These are phyloP conservation scores for Brachionus calyciflorus DNA, from an alignment of 1,140 invertebrate species.

Conservation along the genomic window DNA sequence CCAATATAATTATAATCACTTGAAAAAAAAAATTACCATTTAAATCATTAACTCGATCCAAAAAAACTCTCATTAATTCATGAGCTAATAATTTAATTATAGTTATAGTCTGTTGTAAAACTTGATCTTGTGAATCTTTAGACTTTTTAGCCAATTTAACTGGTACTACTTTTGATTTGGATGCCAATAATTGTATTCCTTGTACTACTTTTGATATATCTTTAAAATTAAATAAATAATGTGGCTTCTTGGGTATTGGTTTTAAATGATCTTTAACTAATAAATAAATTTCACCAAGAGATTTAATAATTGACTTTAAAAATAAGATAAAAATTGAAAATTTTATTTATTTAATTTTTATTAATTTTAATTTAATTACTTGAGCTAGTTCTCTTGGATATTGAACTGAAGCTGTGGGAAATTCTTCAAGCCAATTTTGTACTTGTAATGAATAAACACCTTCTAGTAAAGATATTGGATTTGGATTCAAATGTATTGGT, in stretches of 20 bases:
- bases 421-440: constrained; percentile 59
- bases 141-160: constrained; percentile 32
- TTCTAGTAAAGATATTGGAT: constrained; percentile 51
- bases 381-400: constrained; percentile 57
- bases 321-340: background rate
- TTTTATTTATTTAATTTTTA: constrained; percentile 27
- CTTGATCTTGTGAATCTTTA: constrained; percentile 42
- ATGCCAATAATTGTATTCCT: constrained; percentile 58
- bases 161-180: constrained; percentile 52
- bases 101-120: constrained; percentile 49
- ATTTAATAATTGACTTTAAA: constrained; percentile 54
- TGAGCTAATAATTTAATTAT: constrained; percentile 59
- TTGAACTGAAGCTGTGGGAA: constrained; percentile 57
- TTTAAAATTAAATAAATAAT: constrained; percentile 58
- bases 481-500: constrained; percentile 53
- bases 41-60: constrained; percentile 54
- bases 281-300: constrained; percentile 54
- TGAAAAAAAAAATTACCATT: constrained; percentile 54
- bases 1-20: too few relatives aligned
- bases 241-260: constrained; percentile 55
- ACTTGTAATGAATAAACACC: constrained; percentile 53
- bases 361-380: constrained; percentile 48
- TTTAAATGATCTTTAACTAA: constrained; percentile 53
- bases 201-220: constrained; percentile 55
- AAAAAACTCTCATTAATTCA: constrained; percentile 56